A percentile compares a stretch with the other conserved stretches of the same genome.
Conservation (phyloP, 92 coral and sea anemone species). For the Chrysogorgia sp. region DNA sequence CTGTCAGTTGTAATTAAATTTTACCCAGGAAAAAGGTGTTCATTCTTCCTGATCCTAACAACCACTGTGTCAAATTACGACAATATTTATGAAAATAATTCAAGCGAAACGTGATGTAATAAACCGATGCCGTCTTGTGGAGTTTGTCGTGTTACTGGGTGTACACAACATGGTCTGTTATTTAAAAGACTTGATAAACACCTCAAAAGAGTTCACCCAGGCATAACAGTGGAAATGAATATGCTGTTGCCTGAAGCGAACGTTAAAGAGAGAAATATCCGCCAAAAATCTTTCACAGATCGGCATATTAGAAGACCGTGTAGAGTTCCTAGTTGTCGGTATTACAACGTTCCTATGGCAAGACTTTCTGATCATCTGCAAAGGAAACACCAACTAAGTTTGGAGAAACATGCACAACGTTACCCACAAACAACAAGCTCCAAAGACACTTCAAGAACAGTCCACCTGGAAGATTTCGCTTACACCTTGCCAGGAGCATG, state of each 20-base stretch:
- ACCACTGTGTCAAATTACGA: no score
- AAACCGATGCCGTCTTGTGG: not conserved
- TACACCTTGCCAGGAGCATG: conserved; percentile 6
- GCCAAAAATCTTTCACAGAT: not conserved
- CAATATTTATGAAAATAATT: no score
- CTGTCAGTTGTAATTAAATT: no score
- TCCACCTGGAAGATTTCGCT: not conserved
- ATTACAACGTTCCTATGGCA: not conserved
- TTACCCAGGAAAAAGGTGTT: no score
- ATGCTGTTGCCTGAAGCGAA: not conserved
- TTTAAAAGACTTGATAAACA: conserved; percentile 2
- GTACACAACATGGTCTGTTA: not conserved
- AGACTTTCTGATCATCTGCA: conserved; percentile 4
- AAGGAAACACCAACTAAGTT: not conserved
- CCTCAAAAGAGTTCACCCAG: no score
- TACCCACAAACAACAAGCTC: not conserved
- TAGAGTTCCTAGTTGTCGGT: not conserved
- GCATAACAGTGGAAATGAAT: no score
- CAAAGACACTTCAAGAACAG: not conserved
- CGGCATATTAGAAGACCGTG: not conserved
- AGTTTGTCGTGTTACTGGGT: not conserved
- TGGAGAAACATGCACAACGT: not conserved
- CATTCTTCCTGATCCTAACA: no score
- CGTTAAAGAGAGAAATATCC: not conserved
- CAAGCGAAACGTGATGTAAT: no score